Conservation (phyloP, 2,797 vertebrate genomes). For the Remorina albescens region DNA sequence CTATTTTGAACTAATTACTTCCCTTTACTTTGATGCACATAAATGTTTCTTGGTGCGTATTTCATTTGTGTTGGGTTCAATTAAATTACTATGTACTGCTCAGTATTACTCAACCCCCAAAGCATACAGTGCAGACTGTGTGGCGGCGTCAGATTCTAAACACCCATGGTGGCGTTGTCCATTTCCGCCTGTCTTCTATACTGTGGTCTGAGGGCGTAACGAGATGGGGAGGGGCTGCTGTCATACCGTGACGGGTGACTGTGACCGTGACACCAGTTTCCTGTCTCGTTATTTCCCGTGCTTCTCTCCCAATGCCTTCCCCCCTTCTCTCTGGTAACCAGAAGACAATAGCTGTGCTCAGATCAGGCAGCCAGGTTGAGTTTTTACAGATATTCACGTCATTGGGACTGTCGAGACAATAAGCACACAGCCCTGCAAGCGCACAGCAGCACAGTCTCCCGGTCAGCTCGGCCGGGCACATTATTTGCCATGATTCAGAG, state of each 20-base stretch:
- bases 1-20: constrained; percentile 42
- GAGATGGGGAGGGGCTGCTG: constrained; percentile 50
- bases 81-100: constrained; percentile 29
- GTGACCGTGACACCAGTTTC: constrained; percentile 79
- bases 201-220: constrained; percentile 59
- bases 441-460: neutral
- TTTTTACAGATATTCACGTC: constrained; percentile 59
- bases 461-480: constrained; percentile 22
- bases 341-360: constrained; percentile 70
- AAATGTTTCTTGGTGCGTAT: constrained; percentile 9
- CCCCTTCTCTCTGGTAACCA: constrained; percentile 46
- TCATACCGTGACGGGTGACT: constrained; percentile 65
- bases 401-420: constrained; percentile 68
- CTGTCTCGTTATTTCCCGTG: constrained; percentile 74
- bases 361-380: constrained; percentile 46
- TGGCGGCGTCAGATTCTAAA: constrained; percentile 69
- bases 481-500: constrained; percentile 53
- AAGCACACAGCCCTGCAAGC: constrained; percentile 47
- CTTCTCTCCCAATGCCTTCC: constrained; percentile 25
- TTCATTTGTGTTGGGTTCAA: constrained; percentile 37
- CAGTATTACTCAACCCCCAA: constrained; percentile 45
- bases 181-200: constrained; percentile 57
- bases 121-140: constrained; percentile 59
- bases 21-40: constrained; percentile 48
- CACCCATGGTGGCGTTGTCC: constrained; percentile 67